These are phyloP conservation scores for Etheostoma cragini DNA, from an alignment of 2,113 vertebrate species.

Conservation along the genomic window DNA sequence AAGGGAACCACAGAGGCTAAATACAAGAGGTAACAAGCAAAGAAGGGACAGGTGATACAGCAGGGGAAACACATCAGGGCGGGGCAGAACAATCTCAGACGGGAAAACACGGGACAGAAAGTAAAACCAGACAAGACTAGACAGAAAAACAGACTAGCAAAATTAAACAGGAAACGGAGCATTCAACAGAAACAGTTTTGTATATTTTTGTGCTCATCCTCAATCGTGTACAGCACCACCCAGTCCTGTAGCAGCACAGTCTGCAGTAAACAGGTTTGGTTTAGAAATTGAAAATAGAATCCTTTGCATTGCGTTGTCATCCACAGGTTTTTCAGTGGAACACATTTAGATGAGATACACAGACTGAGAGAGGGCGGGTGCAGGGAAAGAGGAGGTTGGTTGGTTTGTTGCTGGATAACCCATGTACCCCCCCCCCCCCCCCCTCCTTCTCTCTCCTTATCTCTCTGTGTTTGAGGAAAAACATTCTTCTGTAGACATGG, in stretches of 20 bases:
- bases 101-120: no score
- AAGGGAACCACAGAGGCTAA: no score
- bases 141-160: no score
- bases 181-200: not conserved
- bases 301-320: constrained; percentile 7
- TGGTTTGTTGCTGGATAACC: constrained; percentile 14
- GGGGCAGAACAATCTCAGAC: no score
- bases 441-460: not conserved
- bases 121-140: no score
- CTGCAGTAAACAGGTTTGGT: constrained; percentile 1
- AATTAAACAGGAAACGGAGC: no score
- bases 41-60: no score
- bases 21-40: no score
- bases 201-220: constrained; percentile 6
- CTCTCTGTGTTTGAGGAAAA: constrained; percentile 23
- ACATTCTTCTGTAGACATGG: constrained; percentile 42
- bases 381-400: constrained; percentile 20
- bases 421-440: not conserved
- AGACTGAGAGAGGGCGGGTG: not conserved
- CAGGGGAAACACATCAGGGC: no score
- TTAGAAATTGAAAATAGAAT: constrained; percentile 4
- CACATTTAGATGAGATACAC: constrained; percentile 37
- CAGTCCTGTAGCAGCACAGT: not conserved
- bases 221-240: not conserved
- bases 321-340: not conserved